phyloP scores from a whole-genome alignment of 2,113 vertebrate genomes.

The Ploceus nigricollis region DNA sequence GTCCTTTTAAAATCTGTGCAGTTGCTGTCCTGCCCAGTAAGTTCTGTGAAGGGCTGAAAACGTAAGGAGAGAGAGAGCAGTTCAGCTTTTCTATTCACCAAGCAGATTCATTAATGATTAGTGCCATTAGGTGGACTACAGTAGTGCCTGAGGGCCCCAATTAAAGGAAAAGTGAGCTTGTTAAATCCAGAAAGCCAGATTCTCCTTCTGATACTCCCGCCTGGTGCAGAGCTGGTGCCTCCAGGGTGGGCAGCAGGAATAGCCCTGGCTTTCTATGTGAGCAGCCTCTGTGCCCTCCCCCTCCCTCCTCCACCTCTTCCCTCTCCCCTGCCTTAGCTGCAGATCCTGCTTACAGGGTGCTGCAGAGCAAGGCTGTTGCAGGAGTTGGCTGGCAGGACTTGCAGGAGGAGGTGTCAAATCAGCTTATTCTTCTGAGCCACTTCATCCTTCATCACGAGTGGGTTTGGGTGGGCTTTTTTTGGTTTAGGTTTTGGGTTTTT shows the following conservation, averaged over 20 bases:
- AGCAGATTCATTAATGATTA: conserved; percentile 31
- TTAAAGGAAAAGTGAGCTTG: conserved; percentile 12
- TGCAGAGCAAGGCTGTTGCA: background rate
- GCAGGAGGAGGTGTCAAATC: background rate
- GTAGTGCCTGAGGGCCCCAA: background rate
- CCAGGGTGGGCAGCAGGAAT: background rate
- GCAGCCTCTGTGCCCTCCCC: background rate
- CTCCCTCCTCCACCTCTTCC: background rate
- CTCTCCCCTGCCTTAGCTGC: background rate
- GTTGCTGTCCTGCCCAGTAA: background rate
- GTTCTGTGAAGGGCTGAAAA: background rate
- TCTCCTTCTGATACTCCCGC: background rate
- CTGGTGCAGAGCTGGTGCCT: background rate
- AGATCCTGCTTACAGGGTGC: background rate
- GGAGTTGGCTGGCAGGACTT: background rate
- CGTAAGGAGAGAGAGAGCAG: background rate
- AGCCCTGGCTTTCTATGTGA: background rate
- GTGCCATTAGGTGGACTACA: conserved; percentile 1
- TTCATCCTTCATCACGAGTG: background rate
- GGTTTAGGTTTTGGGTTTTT: background rate
- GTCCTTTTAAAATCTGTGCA: background rate
- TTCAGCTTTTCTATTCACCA: background rate
- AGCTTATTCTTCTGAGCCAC: background rate
- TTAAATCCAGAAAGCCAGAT: background rate
- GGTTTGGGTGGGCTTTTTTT: background rate